These are phyloP conservation scores for Stichopus horrens DNA, from an alignment of 53 echinoderm and acorn worm species.

Conservation along the genomic window DNA sequence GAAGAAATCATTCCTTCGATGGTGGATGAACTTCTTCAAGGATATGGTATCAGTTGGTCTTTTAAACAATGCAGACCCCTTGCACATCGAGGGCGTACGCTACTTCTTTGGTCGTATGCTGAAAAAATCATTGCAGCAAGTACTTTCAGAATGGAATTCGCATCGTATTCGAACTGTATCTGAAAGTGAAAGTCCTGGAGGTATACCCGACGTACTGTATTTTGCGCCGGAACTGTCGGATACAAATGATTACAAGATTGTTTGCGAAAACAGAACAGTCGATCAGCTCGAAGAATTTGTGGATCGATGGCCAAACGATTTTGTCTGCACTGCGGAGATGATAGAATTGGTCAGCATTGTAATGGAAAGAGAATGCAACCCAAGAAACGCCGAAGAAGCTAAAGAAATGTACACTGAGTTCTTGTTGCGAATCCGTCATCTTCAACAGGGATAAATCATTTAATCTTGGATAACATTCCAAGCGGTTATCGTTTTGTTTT, in stretches of 20 bases:
- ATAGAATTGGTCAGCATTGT: not conserved
- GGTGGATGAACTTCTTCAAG: slow-evolving; percentile 12
- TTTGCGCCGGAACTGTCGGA: not conserved
- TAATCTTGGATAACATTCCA: too few species aligned
- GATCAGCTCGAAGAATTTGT: not conserved
- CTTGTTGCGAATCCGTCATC: not conserved
- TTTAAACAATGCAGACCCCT: not conserved
- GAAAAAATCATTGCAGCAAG: not conserved
- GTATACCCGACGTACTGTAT: not conserved
- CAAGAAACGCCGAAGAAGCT: not conserved
- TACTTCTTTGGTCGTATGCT: slow-evolving; percentile 17
- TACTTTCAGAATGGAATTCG: slow-evolving; percentile 23
- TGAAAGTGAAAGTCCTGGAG: not conserved
- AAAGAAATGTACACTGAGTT: not conserved
- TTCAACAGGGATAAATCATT: not conserved
- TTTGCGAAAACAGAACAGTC: not conserved
- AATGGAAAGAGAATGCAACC: not conserved
- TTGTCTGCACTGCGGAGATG: not conserved
- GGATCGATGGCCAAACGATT: not conserved
- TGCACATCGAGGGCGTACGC: slow-evolving; percentile 1
- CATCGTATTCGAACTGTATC: slow-evolving; percentile 12
- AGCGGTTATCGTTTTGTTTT: too few species aligned
- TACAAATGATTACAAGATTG: not conserved
- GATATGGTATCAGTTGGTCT: not conserved
- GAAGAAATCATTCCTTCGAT: not conserved